phyloP scores from a whole-genome alignment of 2,797 vertebrate species.

The Toxotes lorentzi region DNA sequence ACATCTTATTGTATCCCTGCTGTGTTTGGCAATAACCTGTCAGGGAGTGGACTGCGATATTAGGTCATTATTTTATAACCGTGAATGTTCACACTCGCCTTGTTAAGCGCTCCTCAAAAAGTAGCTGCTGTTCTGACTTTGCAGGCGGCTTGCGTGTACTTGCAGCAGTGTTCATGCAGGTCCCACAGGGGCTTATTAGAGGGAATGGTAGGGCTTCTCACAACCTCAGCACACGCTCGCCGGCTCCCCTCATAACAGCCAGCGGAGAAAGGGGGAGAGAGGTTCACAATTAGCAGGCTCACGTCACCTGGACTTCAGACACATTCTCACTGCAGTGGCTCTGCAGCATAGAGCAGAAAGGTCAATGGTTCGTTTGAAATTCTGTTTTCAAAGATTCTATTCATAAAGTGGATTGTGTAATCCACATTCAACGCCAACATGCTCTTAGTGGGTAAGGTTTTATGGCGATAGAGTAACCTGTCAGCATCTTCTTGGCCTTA shows the following conservation, averaged over 20 bases:
- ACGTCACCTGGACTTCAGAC: slow-evolving; percentile 64
- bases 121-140: slow-evolving; percentile 66
- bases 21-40: slow-evolving; percentile 60
- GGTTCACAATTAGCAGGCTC: slow-evolving; percentile 73
- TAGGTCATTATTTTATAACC: slow-evolving; percentile 73
- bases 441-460: not conserved
- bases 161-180: slow-evolving; percentile 64
- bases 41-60: slow-evolving; percentile 48
- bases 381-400: slow-evolving; percentile 55
- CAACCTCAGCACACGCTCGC: slow-evolving; percentile 70
- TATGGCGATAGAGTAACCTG: slow-evolving; percentile 17
- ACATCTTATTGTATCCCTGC: slow-evolving; percentile 62
- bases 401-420: slow-evolving; percentile 29
- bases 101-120: slow-evolving; percentile 60
- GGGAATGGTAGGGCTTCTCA: slow-evolving; percentile 72
- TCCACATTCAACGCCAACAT: slow-evolving; percentile 20
- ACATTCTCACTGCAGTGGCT: slow-evolving; percentile 61
- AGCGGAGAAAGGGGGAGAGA: slow-evolving; percentile 60
- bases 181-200: slow-evolving; percentile 85
- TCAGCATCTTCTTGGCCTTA: slow-evolving; percentile 4
- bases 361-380: slow-evolving; percentile 66
- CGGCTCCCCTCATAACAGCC: slow-evolving; percentile 66
- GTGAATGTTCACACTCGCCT: slow-evolving; percentile 76
- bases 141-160: slow-evolving; percentile 71
- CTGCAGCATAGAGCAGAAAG: slow-evolving; percentile 66